Conservation (phyloP, 2,113 vertebrate genomes). For the Semnornis frantzii region DNA sequence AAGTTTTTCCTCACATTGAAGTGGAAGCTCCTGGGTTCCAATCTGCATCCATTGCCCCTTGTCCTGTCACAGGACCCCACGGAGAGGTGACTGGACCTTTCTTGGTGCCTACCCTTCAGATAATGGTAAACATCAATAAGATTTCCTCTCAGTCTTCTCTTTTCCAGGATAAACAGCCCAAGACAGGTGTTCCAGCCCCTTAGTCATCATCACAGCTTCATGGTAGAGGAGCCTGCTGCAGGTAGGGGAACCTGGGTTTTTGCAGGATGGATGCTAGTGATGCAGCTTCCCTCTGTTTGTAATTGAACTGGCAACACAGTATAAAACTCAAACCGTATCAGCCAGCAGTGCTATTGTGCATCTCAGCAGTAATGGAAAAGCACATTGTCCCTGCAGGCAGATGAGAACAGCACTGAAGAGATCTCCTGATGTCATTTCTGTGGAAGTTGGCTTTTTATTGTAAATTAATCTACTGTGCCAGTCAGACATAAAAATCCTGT, state of each 20-base stretch:
- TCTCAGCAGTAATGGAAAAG: slow-evolving; percentile 15
- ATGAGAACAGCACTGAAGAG: not conserved
- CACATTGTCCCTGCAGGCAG: slow-evolving; percentile 12
- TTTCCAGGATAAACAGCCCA: too few species aligned
- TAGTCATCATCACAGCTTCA: too few species aligned
- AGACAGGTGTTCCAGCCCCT: too few species aligned
- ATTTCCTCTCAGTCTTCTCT: too few species aligned
- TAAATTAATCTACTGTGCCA: slow-evolving; percentile 20
- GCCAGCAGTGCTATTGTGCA: not conserved
- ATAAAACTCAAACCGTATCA: slow-evolving; percentile 35
- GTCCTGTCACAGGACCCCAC: too few species aligned
- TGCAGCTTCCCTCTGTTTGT: not conserved
- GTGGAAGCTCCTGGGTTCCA: too few species aligned
- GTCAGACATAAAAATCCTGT: not conserved
- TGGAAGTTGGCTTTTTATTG: slow-evolving; percentile 10
- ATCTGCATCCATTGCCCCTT: too few species aligned
- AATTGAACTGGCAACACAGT: not conserved
- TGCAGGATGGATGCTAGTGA: not conserved
- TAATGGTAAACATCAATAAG: too few species aligned
- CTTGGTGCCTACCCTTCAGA: too few species aligned
- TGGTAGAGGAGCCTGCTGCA: too few species aligned
- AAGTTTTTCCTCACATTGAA: too few species aligned
- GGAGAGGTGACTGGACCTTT: too few species aligned
- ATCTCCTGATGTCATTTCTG: not conserved
- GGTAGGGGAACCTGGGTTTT: not conserved